phyloP scores from a whole-genome alignment of 2,797 vertebrate genomes.

The Masticophis lateralis region DNA sequence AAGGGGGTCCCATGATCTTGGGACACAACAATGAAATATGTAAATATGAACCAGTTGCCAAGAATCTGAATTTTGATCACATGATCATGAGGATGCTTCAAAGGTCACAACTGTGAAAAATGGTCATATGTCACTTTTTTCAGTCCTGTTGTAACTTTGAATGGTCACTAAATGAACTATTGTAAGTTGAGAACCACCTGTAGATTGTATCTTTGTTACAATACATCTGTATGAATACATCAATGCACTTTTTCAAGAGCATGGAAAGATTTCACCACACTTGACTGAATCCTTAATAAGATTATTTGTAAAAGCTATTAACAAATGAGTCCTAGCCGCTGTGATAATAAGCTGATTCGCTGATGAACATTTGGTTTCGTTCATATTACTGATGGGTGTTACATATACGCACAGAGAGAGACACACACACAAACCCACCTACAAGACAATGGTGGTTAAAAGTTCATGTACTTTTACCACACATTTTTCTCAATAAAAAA shows the following conservation, averaged over 20 bases:
- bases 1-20: background rate
- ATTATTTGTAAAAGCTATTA: background rate
- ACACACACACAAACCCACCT: background rate
- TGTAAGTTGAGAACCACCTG: background rate
- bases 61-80: background rate
- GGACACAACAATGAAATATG: background rate
- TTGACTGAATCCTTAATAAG: background rate
- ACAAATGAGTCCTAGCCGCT: background rate
- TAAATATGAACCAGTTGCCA: background rate
- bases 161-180: background rate
- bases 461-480: background rate
- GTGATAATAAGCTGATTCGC: background rate
- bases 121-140: background rate
- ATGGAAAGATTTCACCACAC: background rate
- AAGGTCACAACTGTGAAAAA: background rate
- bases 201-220: background rate
- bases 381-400: background rate
- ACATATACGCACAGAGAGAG: background rate
- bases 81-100: background rate
- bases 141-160: background rate
- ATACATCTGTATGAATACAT: too few species aligned
- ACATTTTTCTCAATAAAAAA: background rate
- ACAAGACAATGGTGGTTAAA: background rate
- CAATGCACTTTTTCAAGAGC: background rate
- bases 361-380: background rate